Conservation (phyloP, 2,113 vertebrate species). For the Coptodon bakossiorum region DNA sequence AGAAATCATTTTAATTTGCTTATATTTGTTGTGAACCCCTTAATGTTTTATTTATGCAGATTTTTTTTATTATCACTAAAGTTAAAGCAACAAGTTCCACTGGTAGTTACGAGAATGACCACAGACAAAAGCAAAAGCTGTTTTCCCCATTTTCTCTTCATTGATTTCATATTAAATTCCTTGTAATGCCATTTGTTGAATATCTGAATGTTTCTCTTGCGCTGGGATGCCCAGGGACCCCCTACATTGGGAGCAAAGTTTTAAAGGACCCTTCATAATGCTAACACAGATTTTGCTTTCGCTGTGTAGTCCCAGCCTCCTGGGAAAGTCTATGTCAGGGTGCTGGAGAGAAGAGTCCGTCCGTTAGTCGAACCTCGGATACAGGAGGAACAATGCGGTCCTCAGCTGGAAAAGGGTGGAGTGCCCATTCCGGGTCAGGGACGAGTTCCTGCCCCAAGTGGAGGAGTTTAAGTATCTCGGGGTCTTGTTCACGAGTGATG, state of each 20-base stretch:
- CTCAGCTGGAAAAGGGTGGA: background rate
- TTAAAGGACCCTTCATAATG: background rate
- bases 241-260: background rate
- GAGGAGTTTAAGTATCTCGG: background rate
- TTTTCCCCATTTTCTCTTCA: background rate
- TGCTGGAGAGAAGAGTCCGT: background rate
- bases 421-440: accelerated
- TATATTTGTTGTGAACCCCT: background rate
- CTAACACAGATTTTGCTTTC: background rate
- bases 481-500: background rate
- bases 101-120: background rate
- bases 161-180: background rate
- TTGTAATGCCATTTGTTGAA: background rate
- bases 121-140: background rate
- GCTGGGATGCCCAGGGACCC: background rate
- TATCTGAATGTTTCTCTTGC: background rate
- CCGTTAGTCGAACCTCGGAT: background rate
- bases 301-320: background rate
- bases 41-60: background rate
- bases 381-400: background rate
- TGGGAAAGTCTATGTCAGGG: background rate
- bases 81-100: background rate
- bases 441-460: accelerated
- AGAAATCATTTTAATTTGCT: background rate
- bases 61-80: background rate